A percentile compares a stretch with the other conserved stretches of the same genome.
Evolutionary conservation across 2,888 invertebrate species (phyloP).

Genomic region (Hymenopus coronatus): DNA sequence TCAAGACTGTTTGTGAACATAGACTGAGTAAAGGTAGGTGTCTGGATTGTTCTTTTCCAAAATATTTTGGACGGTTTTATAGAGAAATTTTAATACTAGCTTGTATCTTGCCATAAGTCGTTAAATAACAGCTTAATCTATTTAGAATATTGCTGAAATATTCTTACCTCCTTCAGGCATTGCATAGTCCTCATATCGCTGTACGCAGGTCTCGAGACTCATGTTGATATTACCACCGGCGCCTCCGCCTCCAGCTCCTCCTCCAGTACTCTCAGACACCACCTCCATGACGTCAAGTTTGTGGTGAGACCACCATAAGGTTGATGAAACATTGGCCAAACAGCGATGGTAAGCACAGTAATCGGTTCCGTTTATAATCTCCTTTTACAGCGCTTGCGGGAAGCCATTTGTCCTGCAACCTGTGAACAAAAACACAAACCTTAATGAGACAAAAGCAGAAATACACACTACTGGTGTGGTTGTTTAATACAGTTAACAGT

Average conservation of each 20-base stretch:
- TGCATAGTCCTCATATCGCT: slow-evolving; percentile 31
- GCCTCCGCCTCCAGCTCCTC: background rate
- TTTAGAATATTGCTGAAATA: too few relatives aligned
- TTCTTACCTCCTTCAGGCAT: slow-evolving; percentile 33
- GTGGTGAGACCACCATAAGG: background rate
- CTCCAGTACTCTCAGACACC: background rate
- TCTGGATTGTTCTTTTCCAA: too few relatives aligned
- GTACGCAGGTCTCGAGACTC: slow-evolving; percentile 30
- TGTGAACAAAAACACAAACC: background rate
- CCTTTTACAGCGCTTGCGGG: background rate
- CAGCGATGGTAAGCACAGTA: too few relatives aligned
- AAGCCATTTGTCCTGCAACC: background rate
- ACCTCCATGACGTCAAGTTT: background rate
- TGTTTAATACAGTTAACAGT: too few relatives aligned
- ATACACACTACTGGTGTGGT: too few relatives aligned
- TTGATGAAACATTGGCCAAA: background rate
- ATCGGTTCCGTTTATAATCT: background rate
- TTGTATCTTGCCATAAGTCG: too few relatives aligned
- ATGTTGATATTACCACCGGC: slow-evolving; percentile 22
- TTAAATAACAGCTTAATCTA: too few relatives aligned
- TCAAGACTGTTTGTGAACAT: too few relatives aligned
- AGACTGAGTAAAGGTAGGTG: too few relatives aligned
- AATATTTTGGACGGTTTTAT: too few relatives aligned
- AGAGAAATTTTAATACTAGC: too few relatives aligned
- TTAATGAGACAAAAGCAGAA: too few relatives aligned